Percentiles rank a stretch among this genome's conserved stretches.
Conservation (phyloP, 1,140 invertebrate species). For the Pachyrhynchus sulphureomaculatus region DNA sequence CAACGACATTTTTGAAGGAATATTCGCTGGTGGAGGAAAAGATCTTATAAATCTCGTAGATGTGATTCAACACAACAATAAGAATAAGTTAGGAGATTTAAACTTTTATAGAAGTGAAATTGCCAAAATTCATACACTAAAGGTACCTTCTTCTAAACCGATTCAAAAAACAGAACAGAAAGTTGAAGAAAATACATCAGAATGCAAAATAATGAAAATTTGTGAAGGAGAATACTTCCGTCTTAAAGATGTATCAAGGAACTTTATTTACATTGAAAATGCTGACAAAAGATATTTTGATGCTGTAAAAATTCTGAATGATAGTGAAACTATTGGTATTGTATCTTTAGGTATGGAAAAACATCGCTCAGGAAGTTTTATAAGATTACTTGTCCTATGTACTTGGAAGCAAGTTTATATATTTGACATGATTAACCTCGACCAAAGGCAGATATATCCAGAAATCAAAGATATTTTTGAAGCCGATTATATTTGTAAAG, state of each 20-base stretch:
- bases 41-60: slow-evolving; percentile 23
- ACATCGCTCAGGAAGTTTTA: slow-evolving; percentile 2
- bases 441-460: slow-evolving; percentile 18
- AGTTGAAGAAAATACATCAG: not conserved
- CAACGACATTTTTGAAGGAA: slow-evolving; percentile 30
- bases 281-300: slow-evolving; percentile 31
- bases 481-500: slow-evolving; percentile 32
- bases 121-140: slow-evolving; percentile 14
- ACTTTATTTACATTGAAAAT: slow-evolving; percentile 30
- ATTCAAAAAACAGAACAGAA: not conserved
- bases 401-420: slow-evolving; percentile 32
- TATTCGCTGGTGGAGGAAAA: slow-evolving; percentile 26
- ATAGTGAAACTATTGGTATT: slow-evolving; percentile 30
- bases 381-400: slow-evolving; percentile 24
- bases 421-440: slow-evolving; percentile 24
- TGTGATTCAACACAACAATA: slow-evolving; percentile 32
- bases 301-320: slow-evolving; percentile 18
- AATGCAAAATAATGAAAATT: slow-evolving; percentile 17
- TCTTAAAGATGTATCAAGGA: slow-evolving; percentile 23
- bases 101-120: slow-evolving; percentile 34
- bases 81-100: slow-evolving; percentile 18
- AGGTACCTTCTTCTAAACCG: slow-evolving; percentile 1
- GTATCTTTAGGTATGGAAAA: slow-evolving; percentile 25
- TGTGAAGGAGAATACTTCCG: slow-evolving; percentile 31
- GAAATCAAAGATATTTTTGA: slow-evolving; percentile 33